A percentile compares a stretch with the other conserved stretches of the same genome.
These are phyloP conservation scores for Poeciliopsis gracilis DNA, from an alignment of 2,797 vertebrate species.

Conservation along the genomic window DNA sequence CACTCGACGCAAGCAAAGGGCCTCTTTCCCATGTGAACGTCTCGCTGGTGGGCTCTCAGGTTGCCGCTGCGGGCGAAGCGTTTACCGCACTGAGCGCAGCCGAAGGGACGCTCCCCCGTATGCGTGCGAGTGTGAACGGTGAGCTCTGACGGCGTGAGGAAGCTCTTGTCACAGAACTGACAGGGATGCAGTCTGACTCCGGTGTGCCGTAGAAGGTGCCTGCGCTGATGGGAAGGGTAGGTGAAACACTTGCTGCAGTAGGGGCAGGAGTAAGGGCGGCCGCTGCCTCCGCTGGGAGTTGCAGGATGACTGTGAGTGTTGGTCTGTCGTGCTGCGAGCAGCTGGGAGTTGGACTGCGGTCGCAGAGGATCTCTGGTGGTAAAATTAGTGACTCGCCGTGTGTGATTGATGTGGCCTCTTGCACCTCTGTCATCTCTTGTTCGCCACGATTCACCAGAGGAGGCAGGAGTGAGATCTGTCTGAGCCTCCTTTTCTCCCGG, in stretches of 20 bases:
- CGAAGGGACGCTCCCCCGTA: conserved; percentile 78
- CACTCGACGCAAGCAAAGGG: conserved; percentile 79
- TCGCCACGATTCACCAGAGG: conserved; percentile 58
- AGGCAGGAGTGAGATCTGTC: conserved; percentile 45
- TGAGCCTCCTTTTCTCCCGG: conserved; percentile 42
- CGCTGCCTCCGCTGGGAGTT: conserved; percentile 52
- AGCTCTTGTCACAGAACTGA: conserved; percentile 80
- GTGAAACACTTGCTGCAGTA: conserved; percentile 80
- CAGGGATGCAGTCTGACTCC: conserved; percentile 78
- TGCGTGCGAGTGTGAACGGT: conserved; percentile 80
- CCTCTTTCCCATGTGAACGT: conserved; percentile 82
- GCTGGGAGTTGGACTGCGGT: conserved; percentile 65
- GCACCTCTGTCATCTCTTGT: conserved; percentile 56
- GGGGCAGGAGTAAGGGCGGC: conserved; percentile 76
- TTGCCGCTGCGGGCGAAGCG: conserved; percentile 80
- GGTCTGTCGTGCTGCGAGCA: conserved; percentile 54
- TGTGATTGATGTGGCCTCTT: conserved; percentile 44
- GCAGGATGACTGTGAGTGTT: conserved; percentile 52
- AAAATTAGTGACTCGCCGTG: conserved; percentile 52
- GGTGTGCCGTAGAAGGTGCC: conserved; percentile 80
- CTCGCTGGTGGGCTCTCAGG: conserved; percentile 78
- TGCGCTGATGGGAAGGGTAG: conserved; percentile 79
- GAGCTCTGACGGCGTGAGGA: conserved; percentile 79
- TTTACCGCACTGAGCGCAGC: conserved; percentile 78
- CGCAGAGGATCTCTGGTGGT: conserved; percentile 65